Base-by-base conservation (phyloP, 2,888 invertebrate species). In the Antitype chi region DNA sequence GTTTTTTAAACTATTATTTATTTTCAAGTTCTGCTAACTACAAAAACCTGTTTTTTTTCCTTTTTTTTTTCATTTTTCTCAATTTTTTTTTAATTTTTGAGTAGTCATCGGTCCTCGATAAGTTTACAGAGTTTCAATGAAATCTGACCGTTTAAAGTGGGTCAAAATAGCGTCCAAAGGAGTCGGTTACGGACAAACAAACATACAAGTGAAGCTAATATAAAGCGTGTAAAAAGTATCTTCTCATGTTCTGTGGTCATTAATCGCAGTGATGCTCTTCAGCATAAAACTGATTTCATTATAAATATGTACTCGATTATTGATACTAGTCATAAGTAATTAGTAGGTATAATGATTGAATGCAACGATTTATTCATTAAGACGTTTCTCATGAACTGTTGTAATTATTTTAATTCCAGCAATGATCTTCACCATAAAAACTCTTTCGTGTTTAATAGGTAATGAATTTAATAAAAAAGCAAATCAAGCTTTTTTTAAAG, bases 251-350 rank as follows among this genome's bases (percentile, higher is more conserved):
- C 23, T 23, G 4, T 25, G 17, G 11, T 59, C 5, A 25, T 38
- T 38, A 9, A 52, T 25, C 23, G 20, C 17, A 17, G 6, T 9
- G 32, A 49, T 28, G 8, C 5, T 52, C 8, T 38, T 71, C 11
- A 38, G 5, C 23, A 60, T 38, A 49, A 59, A 43, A 32, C 59
- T 7, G 9, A 6, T 70, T 7, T 49, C 11, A n/a, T 20, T 20
- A 2, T 15, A 20, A 55, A 55, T 13, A n/a, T 1, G 25, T 20
- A 28, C 17, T 17, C 25, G 8, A 25, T 59, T 25, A 59, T 57
- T n/a, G 7, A 25, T n/a, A 74, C 49, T n/a, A 20, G 70, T 38
- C 60, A 52, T 60, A 52, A 62, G n/a, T 38, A 25, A 25, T 59
- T 25, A 59, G 8, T 59, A 15, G 1, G 23, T 49, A 28, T 70